Conservation (phyloP, 2,888 invertebrate species). For the Alsophila aescularia region DNA sequence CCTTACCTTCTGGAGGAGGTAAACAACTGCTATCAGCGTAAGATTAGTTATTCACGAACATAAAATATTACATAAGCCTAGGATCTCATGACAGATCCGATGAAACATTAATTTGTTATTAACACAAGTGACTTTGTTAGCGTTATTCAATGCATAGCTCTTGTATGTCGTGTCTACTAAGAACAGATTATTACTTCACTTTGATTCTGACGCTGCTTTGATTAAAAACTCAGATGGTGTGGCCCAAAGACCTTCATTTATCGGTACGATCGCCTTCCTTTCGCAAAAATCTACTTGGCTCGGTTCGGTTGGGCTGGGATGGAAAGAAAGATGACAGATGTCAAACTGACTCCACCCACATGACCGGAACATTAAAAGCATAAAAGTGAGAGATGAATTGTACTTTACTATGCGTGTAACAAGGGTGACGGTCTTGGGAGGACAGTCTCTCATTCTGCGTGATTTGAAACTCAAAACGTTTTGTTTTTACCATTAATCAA, state of each 20-base stretch:
- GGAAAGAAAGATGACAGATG: conserved; percentile 39
- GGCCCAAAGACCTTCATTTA: conserved; percentile 78
- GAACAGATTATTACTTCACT: conserved; percentile 74
- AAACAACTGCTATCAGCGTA: conserved; percentile 68
- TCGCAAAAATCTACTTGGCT: conserved; percentile 54
- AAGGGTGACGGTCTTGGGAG: too few species aligned
- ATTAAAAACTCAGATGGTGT: conserved; percentile 56
- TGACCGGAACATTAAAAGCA: conserved; percentile 11
- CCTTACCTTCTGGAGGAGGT: conserved; percentile 73
- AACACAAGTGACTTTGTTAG: conserved; percentile 48
- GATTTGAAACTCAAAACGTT: conserved; percentile 11
- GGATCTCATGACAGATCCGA: conserved; percentile 73
- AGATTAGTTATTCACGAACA: conserved; percentile 65
- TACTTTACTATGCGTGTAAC: too few species aligned
- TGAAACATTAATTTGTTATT: conserved; percentile 51
- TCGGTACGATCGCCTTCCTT: conserved; percentile 59
- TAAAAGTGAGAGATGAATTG: conserved; percentile 10
- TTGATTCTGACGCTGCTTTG: conserved; percentile 66
- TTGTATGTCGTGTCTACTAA: conserved; percentile 52
- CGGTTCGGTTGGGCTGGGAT: background rate
- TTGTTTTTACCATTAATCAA: conserved; percentile 9
- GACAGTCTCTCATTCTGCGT: background rate
- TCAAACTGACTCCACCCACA: background rate
- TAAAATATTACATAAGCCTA: conserved; percentile 77
- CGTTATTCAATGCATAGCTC: conserved; percentile 69